These are phyloP conservation scores for Xenentodon cancila DNA, from an alignment of 2,797 vertebrate species.

Conservation along the genomic window DNA sequence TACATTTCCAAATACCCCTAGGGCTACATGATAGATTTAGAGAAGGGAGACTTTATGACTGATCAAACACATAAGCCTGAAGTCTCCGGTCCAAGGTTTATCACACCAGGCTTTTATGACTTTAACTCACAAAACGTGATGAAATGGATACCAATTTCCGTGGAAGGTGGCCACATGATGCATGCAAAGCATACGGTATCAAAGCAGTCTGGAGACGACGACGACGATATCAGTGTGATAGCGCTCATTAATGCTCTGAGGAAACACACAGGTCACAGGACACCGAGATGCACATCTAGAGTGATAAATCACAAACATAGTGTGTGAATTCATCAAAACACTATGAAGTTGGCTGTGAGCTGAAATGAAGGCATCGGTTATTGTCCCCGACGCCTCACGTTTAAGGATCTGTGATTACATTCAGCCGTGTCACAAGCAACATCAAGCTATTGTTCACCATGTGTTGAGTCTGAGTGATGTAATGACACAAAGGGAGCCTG, in stretches of 20 bases:
- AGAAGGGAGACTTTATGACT: slow-evolving; percentile 43
- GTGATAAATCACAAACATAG: slow-evolving; percentile 45
- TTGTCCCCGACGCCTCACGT: slow-evolving; percentile 40
- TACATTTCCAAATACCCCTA: too few relatives aligned
- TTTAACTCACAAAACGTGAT: slow-evolving; percentile 6
- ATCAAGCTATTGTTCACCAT: slow-evolving; percentile 50
- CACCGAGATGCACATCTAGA: slow-evolving; percentile 21
- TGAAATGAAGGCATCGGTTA: slow-evolving; percentile 52
- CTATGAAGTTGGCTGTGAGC: slow-evolving; percentile 26
- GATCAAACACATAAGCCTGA: slow-evolving; percentile 53
- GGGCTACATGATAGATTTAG: slow-evolving; percentile 50
- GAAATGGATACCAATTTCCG: slow-evolving; percentile 9
- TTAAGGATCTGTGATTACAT: slow-evolving; percentile 57
- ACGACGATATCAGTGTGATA: slow-evolving; percentile 21
- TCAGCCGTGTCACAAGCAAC: slow-evolving; percentile 35
- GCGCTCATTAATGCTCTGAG: slow-evolving; percentile 35
- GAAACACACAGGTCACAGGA: slow-evolving; percentile 36
- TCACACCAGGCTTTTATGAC: slow-evolving; percentile 36
- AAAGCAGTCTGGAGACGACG: slow-evolving; percentile 14
- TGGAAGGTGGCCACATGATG: slow-evolving; percentile 27
- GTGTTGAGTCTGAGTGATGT: slow-evolving; percentile 47
- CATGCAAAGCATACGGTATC: slow-evolving; percentile 8
- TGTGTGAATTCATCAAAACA: slow-evolving; percentile 36
- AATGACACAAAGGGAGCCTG: slow-evolving; percentile 28
- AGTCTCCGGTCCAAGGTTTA: slow-evolving; percentile 54